phyloP scores from a whole-genome alignment of 2,113 vertebrate genomes.

The Aix galericulata region DNA sequence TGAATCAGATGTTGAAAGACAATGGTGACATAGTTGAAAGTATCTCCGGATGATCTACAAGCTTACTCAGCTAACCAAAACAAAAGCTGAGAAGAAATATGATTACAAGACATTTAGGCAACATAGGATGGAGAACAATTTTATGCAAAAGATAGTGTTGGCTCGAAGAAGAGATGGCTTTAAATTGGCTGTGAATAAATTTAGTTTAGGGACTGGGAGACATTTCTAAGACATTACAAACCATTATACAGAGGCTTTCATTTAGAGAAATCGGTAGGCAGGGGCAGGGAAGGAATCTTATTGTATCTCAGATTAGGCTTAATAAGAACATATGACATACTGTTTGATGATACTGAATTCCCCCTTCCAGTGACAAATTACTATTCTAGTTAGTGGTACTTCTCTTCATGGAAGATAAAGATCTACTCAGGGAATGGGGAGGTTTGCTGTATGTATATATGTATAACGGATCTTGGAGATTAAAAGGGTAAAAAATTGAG shows the following conservation, averaged over 20 bases:
- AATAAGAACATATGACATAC: fast-evolving
- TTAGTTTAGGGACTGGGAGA: background rate
- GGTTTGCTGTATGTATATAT: background rate
- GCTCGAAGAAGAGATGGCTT: background rate
- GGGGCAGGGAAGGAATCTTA: background rate
- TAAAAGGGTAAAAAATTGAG: background rate
- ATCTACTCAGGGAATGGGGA: background rate
- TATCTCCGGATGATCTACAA: background rate
- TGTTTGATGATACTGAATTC: background rate
- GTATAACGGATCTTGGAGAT: background rate
- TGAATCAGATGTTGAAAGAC: background rate
- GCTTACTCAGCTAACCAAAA: background rate
- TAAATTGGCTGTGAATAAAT: background rate
- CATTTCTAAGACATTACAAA: background rate
- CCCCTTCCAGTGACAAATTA: background rate
- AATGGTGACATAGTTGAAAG: background rate
- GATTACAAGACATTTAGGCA: background rate
- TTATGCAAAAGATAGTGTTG: background rate
- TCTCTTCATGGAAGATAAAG: background rate
- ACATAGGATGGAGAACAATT: background rate
- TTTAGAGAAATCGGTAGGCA: background rate
- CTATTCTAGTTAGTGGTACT: background rate
- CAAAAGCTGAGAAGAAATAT: background rate
- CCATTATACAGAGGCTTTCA: background rate
- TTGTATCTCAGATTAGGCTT: background rate